These are phyloP conservation scores for Luperina testacea DNA, from an alignment of 2,888 invertebrate species.

Conservation along the genomic window DNA sequence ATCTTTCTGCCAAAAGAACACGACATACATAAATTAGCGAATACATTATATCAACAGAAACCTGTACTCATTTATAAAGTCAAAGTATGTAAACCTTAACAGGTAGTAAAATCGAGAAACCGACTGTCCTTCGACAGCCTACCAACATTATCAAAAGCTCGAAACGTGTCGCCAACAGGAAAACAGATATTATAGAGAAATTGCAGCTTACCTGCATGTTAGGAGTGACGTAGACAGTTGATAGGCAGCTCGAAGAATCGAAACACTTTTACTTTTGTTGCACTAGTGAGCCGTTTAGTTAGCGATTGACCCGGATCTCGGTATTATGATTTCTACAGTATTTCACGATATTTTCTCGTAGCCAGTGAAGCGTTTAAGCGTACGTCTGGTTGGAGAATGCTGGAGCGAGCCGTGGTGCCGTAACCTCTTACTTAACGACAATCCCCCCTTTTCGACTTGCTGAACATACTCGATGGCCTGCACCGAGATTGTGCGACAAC, in stretches of 20 bases:
- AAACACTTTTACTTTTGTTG: slow-evolving; percentile 84
- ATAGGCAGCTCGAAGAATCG: slow-evolving; percentile 57
- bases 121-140: slow-evolving; percentile 74
- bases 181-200: slow-evolving; percentile 73
- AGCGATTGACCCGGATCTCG: slow-evolving; percentile 81
- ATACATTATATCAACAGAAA: slow-evolving; percentile 50
- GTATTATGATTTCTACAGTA: slow-evolving; percentile 76
- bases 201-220: slow-evolving; percentile 85
- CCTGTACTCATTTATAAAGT: slow-evolving; percentile 42
- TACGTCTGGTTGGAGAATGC: slow-evolving; percentile 83
- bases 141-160: slow-evolving; percentile 66
- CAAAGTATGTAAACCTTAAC: slow-evolving; percentile 45
- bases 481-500: slow-evolving; percentile 63
- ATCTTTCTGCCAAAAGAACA: slow-evolving; percentile 12
- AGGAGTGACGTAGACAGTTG: slow-evolving; percentile 46
- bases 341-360: slow-evolving; percentile 71
- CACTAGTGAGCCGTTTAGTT: slow-evolving; percentile 68
- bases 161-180: slow-evolving; percentile 66
- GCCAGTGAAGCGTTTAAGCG: slow-evolving; percentile 77
- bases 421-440: slow-evolving; percentile 88
- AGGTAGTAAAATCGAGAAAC: slow-evolving; percentile 67
- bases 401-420: slow-evolving; percentile 77
- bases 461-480: slow-evolving; percentile 57
- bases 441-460: slow-evolving; percentile 73
- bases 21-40: slow-evolving; percentile 18